Percentiles rank a stretch among this genome's conserved stretches.
phyloP scores from a whole-genome alignment of 2,888 invertebrate species.

The Meliscaeva auricollis region DNA sequence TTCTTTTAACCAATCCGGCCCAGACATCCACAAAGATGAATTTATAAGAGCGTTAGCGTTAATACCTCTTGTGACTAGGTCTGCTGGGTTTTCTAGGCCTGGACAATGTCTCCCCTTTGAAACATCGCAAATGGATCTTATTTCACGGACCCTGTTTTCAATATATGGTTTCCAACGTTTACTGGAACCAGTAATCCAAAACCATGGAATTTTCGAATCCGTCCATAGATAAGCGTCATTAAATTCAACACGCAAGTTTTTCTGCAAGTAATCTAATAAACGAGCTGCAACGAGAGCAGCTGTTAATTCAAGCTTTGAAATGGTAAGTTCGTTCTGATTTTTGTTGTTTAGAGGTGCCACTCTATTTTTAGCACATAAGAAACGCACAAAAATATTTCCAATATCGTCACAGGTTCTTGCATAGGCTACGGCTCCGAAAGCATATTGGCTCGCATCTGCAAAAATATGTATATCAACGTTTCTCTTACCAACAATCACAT shows the following conservation, averaged over 20 bases:
- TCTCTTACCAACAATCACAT: conserved; percentile 7
- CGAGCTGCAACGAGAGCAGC: conserved; percentile 20
- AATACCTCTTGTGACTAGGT: conserved; percentile 23
- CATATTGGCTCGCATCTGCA: conserved; percentile 41
- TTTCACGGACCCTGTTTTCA: conserved; percentile 24
- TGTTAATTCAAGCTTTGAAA: conserved; percentile 13
- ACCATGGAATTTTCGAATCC: conserved; percentile 9
- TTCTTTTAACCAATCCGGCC: conserved; percentile 21
- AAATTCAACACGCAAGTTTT: neutral
- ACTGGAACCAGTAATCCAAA: neutral
- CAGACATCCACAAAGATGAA: conserved; percentile 9
- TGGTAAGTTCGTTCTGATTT: conserved; percentile 12
- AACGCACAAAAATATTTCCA: conserved; percentile 6
- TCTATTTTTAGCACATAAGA: conserved; percentile 22
- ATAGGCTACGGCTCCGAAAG: conserved; percentile 22
- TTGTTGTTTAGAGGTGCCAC: conserved; percentile 12
- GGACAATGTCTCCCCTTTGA: conserved; percentile 16
- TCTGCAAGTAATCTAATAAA: neutral
- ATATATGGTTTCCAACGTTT: conserved; percentile 28
- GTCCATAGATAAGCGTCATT: conserved; percentile 22
- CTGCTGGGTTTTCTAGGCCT: conserved; percentile 28
- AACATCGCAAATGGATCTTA: conserved; percentile 13
- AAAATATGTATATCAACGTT: conserved; percentile 28
- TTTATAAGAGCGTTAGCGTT: conserved; percentile 1
- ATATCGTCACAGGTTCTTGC: conserved; percentile 10